Evolutionary conservation across 1,140 invertebrate genomes (phyloP).

Genomic region (Dryas iulia): DNA sequence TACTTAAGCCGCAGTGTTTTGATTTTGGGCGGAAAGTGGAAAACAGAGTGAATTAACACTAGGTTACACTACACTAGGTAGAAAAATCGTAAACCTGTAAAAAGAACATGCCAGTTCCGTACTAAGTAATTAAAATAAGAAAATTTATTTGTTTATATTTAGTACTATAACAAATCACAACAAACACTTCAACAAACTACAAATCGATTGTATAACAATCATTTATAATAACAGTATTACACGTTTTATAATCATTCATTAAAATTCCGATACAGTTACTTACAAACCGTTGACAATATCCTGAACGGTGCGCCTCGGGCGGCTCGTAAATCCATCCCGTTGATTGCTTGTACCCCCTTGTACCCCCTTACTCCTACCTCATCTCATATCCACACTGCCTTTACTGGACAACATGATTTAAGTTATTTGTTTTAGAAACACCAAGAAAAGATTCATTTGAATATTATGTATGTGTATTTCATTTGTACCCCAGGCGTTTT

Average conservation of each 20-base stretch:
- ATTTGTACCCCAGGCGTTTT: conserved; percentile 35
- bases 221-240: background rate
- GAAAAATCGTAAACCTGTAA: no score
- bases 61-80: no score
- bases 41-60: no score
- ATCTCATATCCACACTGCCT: conserved; percentile 15
- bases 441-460: conserved; percentile 61
- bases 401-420: conserved; percentile 61
- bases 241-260: conserved; percentile 5
- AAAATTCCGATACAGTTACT: conserved; percentile 4
- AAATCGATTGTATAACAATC: background rate
- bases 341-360: conserved; percentile 54
- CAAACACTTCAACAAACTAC: no score
- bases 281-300: conserved; percentile 15
- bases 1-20: no score
- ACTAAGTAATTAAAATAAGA: no score
- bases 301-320: conserved; percentile 6
- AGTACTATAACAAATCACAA: no score
- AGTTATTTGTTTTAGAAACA: conserved; percentile 75
- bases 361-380: conserved; percentile 21
- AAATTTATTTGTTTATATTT: no score
- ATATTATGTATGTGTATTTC: conserved; percentile 62
- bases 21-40: no score
- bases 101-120: no score
- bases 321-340: conserved; percentile 36